Conservation (phyloP, 2,888 invertebrate species). For the Luffia ferchaultella region DNA sequence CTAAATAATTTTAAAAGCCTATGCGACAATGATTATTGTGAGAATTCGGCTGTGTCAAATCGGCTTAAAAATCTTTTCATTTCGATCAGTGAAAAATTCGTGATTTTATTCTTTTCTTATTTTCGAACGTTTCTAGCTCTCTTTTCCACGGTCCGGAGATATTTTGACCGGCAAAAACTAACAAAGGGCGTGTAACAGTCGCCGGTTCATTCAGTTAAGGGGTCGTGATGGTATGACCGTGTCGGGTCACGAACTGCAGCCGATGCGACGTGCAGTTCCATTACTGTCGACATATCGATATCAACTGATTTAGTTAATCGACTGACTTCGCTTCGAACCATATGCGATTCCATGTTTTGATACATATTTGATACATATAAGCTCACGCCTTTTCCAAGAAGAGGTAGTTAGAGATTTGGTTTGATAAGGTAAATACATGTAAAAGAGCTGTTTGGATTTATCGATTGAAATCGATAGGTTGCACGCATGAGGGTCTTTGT, state of each 20-base stretch:
- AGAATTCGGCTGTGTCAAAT: background rate
- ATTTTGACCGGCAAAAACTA: background rate
- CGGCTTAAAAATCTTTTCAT: background rate
- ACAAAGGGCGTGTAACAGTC: slow-evolving; percentile 23
- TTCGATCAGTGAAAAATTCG: background rate
- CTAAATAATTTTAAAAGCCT: background rate
- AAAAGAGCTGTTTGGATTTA: too few species aligned
- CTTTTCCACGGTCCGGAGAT: background rate
- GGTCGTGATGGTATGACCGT: slow-evolving; percentile 28
- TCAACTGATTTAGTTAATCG: slow-evolving; percentile 24
- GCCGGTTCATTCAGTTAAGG: slow-evolving; percentile 33
- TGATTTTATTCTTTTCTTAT: too few species aligned
- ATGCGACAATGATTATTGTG: background rate
- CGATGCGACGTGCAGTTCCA: slow-evolving; percentile 28
- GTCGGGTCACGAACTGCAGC: slow-evolving; percentile 43
- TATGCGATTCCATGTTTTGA: too few species aligned
- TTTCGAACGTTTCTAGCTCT: background rate
- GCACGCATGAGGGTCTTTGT: too few species aligned
- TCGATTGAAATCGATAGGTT: too few species aligned
- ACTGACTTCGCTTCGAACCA: background rate
- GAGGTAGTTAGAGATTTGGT: too few species aligned
- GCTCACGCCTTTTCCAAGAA: too few species aligned
- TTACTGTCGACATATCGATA: slow-evolving; percentile 18
- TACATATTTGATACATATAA: too few species aligned
- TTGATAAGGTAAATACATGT: too few species aligned